Percentiles rank a stretch among this genome's conserved stretches.
Conservation (phyloP, 1,140 invertebrate genomes). For the Spodoptera litura region DNA sequence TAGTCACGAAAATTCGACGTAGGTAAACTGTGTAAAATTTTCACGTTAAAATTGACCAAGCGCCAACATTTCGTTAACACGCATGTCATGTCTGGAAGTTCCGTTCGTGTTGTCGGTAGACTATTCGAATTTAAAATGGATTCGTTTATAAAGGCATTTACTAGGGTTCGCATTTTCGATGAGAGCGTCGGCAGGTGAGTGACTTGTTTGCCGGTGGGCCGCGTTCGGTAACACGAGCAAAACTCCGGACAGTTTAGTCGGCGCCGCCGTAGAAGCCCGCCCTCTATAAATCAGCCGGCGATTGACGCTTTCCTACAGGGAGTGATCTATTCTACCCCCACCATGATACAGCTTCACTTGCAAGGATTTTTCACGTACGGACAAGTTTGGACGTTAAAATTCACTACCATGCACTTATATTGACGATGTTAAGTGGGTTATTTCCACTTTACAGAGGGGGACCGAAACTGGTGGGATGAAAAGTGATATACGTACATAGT, state of each 20-base stretch:
- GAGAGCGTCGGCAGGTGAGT: slow-evolving; percentile 82
- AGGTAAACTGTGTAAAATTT: slow-evolving; percentile 68
- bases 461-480: neutral
- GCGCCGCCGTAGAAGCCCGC: slow-evolving; percentile 64
- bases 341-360: slow-evolving; percentile 80
- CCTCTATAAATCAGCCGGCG: slow-evolving; percentile 82
- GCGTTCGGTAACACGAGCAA: slow-evolving; percentile 74
- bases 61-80: slow-evolving; percentile 81
- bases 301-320: slow-evolving; percentile 84
- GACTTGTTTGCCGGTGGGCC: slow-evolving; percentile 82
- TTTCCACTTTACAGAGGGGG: slow-evolving; percentile 8
- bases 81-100: slow-evolving; percentile 82
- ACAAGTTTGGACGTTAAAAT: slow-evolving; percentile 54
- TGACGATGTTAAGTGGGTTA: slow-evolving; percentile 28
- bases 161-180: slow-evolving; percentile 82
- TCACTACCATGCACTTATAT: slow-evolving; percentile 48
- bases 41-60: slow-evolving; percentile 74
- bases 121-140: slow-evolving; percentile 83
- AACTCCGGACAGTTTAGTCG: slow-evolving; percentile 81
- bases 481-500: neutral
- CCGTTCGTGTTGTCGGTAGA: slow-evolving; percentile 81
- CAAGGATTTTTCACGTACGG: slow-evolving; percentile 68
- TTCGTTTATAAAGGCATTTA: slow-evolving; percentile 84
- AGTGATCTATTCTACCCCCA: slow-evolving; percentile 83
- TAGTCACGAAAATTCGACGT: slow-evolving; percentile 68